Evolutionary conservation across 2,888 invertebrate genomes (phyloP).

Genomic region (Hemistola chrysoprasaria): DNA sequence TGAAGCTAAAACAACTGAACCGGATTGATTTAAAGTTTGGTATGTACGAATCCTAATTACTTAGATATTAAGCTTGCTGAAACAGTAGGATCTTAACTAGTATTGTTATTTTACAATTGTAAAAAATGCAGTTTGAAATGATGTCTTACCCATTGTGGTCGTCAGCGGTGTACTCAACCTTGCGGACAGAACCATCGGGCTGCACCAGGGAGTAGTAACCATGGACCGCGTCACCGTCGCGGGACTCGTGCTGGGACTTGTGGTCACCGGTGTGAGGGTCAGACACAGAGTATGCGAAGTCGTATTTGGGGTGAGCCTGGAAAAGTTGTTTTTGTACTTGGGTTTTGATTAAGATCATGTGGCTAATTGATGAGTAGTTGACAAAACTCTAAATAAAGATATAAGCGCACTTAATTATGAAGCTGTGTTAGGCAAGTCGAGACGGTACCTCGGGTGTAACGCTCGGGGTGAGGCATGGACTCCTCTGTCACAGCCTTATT

Average conservation of each 20-base stretch:
- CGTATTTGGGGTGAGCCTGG: conserved; percentile 67
- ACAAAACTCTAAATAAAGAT: no score
- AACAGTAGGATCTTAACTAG: no score
- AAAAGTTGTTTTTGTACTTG: conserved; percentile 19
- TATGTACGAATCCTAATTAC: no score
- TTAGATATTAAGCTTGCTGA: no score
- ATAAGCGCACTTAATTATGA: no score
- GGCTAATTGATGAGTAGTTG: conserved; percentile 1
- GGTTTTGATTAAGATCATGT: background rate
- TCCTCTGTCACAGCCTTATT: background rate
- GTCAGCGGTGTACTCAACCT: conserved; percentile 80
- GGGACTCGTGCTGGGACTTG: conserved; percentile 76
- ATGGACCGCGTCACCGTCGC: conserved; percentile 78
- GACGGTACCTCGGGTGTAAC: no score
- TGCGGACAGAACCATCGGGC: conserved; percentile 78
- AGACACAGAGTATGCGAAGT: conserved; percentile 77
- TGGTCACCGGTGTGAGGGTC: conserved; percentile 82
- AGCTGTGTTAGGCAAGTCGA: no score
- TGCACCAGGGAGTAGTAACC: conserved; percentile 76
- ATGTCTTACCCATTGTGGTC: conserved; percentile 73
- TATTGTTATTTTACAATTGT: no score
- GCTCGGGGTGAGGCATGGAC: no score
- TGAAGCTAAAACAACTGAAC: no score
- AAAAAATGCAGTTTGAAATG: background rate
- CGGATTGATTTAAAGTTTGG: no score